phyloP scores from a whole-genome alignment of 2,113 vertebrate species.

The Monarcha castaneiventris region DNA sequence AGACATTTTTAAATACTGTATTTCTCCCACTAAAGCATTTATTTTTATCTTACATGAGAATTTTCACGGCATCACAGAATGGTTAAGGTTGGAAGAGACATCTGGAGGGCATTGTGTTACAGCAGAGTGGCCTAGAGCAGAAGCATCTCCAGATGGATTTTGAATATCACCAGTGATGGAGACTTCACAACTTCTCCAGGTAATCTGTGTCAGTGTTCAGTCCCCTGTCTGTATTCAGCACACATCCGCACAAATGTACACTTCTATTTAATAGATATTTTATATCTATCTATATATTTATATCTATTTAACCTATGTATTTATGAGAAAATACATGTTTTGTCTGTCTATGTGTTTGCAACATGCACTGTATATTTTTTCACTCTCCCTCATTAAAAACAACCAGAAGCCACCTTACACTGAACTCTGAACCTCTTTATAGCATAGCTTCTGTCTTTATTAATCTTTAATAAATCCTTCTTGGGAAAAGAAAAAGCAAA shows the following conservation, averaged over 20 bases:
- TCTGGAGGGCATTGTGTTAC: not conserved
- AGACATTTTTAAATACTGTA: not conserved
- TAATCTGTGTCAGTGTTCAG: not conserved
- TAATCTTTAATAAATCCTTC: not conserved
- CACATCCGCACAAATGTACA: fast-evolving
- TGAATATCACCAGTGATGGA: not conserved
- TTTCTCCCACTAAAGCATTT: not conserved
- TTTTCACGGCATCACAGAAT: not conserved
- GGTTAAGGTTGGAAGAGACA: not conserved
- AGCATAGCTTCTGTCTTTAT: not conserved
- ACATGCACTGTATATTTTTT: not conserved
- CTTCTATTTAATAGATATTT: not conserved
- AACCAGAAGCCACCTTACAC: not conserved
- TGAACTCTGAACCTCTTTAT: not conserved
- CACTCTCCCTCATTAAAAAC: not conserved
- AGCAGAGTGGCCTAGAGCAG: not conserved
- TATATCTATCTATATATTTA: too few relatives aligned
- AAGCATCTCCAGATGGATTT: not conserved
- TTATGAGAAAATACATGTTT: not conserved
- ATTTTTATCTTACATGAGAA: not conserved
- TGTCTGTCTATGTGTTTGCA: not conserved
- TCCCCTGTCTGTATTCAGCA: too few relatives aligned
- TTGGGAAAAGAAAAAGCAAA: not conserved
- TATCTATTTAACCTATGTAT: not conserved
- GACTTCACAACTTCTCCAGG: not conserved